These are phyloP conservation scores for Leucophenga varia DNA, from an alignment of 1,140 invertebrate species.

Conservation along the genomic window DNA sequence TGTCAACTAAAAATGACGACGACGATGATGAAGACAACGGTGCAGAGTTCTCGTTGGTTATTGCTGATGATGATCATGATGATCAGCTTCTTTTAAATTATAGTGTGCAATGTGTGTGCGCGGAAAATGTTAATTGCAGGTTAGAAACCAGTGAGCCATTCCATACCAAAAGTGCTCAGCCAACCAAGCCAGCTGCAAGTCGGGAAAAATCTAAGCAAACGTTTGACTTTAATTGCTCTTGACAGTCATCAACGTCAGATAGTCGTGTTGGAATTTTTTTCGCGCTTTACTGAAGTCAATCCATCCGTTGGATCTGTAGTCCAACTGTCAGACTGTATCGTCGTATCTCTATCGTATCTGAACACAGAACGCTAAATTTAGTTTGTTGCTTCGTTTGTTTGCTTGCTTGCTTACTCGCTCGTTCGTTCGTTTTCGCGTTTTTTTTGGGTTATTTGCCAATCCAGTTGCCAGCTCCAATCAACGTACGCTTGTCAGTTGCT, in stretches of 20 bases:
- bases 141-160: no score
- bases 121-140: slow-evolving; percentile 50
- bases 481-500: slow-evolving; percentile 46
- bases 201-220: slow-evolving; percentile 50
- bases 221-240: slow-evolving; percentile 56
- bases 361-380: no score
- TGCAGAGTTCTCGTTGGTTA: slow-evolving; percentile 28
- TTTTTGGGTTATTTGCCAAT: slow-evolving; percentile 33
- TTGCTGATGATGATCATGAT: slow-evolving; percentile 2
- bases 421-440: no score
- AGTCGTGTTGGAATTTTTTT: not conserved
- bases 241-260: slow-evolving; percentile 55
- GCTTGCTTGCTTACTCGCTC: not conserved
- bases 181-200: slow-evolving; percentile 44
- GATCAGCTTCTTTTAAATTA: slow-evolving; percentile 1
- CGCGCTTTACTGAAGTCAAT: no score
- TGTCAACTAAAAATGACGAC: no score
- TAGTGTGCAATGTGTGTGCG: slow-evolving; percentile 22
- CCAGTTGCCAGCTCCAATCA: slow-evolving; percentile 49
- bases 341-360: no score
- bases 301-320: no score
- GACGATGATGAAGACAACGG: not conserved
- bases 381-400: not conserved
- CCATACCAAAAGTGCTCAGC: no score
- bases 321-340: no score